Percentiles rank a stretch among this genome's conserved stretches.
phyloP scores from a whole-genome alignment of 2,797 vertebrate species.

The Xerus rutilus region DNA sequence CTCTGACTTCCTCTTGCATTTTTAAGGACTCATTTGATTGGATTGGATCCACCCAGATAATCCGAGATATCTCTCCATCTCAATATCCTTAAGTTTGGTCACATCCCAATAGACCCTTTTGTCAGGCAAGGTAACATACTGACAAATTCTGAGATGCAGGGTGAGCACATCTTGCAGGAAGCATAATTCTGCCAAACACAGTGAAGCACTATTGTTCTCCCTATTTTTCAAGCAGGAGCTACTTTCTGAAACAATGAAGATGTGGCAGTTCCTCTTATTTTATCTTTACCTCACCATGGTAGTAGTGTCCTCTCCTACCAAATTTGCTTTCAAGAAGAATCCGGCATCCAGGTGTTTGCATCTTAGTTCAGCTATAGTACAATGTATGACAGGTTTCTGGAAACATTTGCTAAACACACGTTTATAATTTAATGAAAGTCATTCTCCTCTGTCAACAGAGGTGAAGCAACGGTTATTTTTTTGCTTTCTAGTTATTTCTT shows the following conservation, averaged over 20 bases:
- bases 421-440: slow-evolving; percentile 1
- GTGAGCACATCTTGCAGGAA: neutral
- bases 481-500: slow-evolving; percentile 39
- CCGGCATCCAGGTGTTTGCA: neutral
- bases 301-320: neutral
- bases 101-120: neutral
- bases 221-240: neutral
- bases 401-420: neutral
- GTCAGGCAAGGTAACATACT: neutral
- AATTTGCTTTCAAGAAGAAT: neutral
- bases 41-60: neutral
- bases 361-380: neutral
- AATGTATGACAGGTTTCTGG: neutral
- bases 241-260: neutral
- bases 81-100: neutral
- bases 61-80: neutral
- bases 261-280: neutral
- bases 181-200: neutral
- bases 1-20: neutral
- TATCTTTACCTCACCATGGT: neutral
- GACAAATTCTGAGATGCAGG: neutral
- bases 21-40: neutral
- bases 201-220: neutral
- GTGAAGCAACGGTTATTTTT: neutral
- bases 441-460: neutral